These are phyloP conservation scores for Drosophila ogumai DNA, from an alignment of 1,140 invertebrate species.

Conservation along the genomic window DNA sequence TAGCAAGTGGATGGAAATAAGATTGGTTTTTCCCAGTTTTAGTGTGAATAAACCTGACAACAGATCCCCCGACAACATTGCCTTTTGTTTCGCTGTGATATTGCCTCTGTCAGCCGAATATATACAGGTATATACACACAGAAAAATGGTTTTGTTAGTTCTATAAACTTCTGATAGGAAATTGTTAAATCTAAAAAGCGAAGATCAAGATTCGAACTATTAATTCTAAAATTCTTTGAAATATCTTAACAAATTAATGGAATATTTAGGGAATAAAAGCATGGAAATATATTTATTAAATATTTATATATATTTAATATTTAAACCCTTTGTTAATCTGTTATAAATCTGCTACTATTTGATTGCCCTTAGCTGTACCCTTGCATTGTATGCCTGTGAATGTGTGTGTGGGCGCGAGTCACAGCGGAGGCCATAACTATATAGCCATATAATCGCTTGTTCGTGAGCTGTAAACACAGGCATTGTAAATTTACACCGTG, in stretches of 20 bases:
- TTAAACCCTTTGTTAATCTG: background rate
- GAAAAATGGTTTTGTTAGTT: background rate
- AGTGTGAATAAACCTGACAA: slow-evolving; percentile 25
- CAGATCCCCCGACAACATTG: slow-evolving; percentile 17
- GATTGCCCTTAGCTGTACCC: background rate
- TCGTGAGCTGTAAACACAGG: slow-evolving; percentile 77
- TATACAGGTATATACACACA: background rate
- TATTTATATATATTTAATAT: background rate
- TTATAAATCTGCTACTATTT: background rate
- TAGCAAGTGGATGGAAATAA: slow-evolving; percentile 39
- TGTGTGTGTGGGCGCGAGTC: slow-evolving; percentile 10
- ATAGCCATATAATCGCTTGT: slow-evolving; percentile 76
- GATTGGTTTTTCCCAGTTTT: slow-evolving; percentile 7
- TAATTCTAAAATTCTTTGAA: background rate
- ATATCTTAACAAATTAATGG: no score
- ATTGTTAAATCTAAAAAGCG: background rate
- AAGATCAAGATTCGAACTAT: background rate
- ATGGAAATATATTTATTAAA: no score
- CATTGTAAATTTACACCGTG: slow-evolving; percentile 78
- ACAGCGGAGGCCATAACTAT: slow-evolving; percentile 58
- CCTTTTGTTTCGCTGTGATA: slow-evolving; percentile 54
- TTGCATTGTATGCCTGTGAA: background rate
- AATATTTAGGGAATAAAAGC: no score
- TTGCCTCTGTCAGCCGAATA: slow-evolving; percentile 59
- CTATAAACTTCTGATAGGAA: background rate